Evolutionary conservation across 2,113 vertebrate species (phyloP).

Genomic region (Rhipidura dahli): DNA sequence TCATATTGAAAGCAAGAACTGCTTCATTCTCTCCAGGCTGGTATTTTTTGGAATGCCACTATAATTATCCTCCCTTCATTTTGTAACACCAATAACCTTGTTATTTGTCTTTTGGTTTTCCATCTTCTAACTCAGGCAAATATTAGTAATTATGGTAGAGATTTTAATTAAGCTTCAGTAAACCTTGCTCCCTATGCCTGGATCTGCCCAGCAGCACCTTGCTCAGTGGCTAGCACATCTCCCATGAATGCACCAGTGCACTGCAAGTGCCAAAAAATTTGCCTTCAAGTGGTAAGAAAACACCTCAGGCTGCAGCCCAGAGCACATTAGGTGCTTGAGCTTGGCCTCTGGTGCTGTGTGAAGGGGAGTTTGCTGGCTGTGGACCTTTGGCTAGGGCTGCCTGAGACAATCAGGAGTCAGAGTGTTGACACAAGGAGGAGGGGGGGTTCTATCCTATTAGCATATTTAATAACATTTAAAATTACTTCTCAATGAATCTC

Average conservation of each 20-base stretch:
- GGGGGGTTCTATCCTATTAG: not conserved
- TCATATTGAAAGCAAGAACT: not conserved
- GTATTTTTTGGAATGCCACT: not conserved
- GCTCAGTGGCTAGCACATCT: fast-evolving
- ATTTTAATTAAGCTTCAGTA: not conserved
- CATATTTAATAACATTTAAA: not conserved
- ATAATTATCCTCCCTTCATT: not conserved
- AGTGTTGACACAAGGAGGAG: not conserved
- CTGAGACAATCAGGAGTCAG: not conserved
- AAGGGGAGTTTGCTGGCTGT: not conserved
- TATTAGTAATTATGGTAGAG: not conserved
- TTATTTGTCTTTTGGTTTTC: not conserved
- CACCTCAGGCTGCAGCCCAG: not conserved
- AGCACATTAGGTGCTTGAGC: not conserved
- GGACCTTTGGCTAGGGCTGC: not conserved
- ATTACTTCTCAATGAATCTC: not conserved
- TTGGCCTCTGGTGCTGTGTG: not conserved
- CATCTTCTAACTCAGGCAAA: not conserved
- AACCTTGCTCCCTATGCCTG: fast-evolving
- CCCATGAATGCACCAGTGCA: fast-evolving
- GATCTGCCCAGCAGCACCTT: not conserved
- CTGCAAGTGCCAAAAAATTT: not conserved
- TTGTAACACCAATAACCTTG: not conserved
- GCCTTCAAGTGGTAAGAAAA: not conserved
- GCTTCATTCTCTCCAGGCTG: not conserved